A percentile compares a stretch with the other conserved stretches of the same genome.
Evolutionary conservation across 1,140 invertebrate genomes (phyloP).

Genomic region (Saxidomus purpurata): DNA sequence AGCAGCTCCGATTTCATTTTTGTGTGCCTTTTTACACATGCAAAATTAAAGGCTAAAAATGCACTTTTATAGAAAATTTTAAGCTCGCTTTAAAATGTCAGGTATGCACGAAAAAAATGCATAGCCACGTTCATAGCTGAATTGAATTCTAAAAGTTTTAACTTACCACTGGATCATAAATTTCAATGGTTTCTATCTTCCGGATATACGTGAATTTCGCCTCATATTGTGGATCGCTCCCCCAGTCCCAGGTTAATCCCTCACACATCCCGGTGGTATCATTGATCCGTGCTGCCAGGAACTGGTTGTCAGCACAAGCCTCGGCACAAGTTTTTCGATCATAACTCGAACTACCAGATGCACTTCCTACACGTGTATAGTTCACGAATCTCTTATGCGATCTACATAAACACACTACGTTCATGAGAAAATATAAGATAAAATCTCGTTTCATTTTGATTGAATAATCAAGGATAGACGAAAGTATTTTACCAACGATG

Average conservation of each 20-base stretch:
- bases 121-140: too few relatives aligned
- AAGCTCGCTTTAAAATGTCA: too few relatives aligned
- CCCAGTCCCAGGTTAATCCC: slow-evolving; percentile 1
- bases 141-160: too few relatives aligned
- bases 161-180: not conserved
- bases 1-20: too few relatives aligned
- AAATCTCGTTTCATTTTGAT: too few relatives aligned
- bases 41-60: too few relatives aligned
- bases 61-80: too few relatives aligned
- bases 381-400: not conserved
- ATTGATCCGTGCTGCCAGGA: not conserved
- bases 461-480: too few relatives aligned
- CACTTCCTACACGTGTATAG: not conserved
- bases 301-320: not conserved
- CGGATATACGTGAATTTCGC: not conserved
- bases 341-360: not conserved
- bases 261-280: not conserved
- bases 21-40: too few relatives aligned
- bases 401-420: not conserved
- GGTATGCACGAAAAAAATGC: too few relatives aligned
- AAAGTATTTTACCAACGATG: too few relatives aligned
- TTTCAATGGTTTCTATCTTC: not conserved
- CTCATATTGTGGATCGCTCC: not conserved
- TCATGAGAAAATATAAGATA: too few relatives aligned
- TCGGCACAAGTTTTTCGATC: not conserved